phyloP scores from a whole-genome alignment of 2,797 vertebrate species.

The Xyrichtys novacula region DNA sequence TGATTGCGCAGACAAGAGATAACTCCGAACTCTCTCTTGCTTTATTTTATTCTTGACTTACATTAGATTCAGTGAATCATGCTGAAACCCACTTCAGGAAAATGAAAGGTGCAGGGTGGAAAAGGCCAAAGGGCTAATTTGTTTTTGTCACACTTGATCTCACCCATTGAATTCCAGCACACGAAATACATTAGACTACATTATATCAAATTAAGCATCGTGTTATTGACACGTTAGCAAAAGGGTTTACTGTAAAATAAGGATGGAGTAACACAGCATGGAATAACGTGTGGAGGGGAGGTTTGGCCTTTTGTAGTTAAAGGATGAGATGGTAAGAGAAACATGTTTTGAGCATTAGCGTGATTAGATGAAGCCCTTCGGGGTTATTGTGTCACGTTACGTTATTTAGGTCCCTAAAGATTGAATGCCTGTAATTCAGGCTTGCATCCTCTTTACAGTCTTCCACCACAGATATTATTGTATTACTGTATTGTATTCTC shows the following conservation, averaged over 20 bases:
- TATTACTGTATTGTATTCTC: no score
- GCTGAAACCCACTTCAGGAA: conserved; percentile 28
- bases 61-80: conserved; percentile 29
- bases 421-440: background rate
- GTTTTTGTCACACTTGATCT: conserved; percentile 49
- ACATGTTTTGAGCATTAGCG: background rate
- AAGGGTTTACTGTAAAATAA: conserved; percentile 1
- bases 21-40: conserved; percentile 29
- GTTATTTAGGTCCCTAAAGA: background rate
- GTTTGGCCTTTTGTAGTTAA: conserved; percentile 11
- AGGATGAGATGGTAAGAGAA: background rate
- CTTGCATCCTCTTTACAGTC: background rate
- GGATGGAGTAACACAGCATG: conserved; percentile 9
- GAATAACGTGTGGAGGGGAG: conserved; percentile 22
- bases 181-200: conserved; percentile 34
- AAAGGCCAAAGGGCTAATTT: conserved; percentile 36
- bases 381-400: background rate
- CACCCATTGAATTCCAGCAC: conserved; percentile 19
- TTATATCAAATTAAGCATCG: conserved; percentile 22
- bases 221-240: conserved; percentile 21
- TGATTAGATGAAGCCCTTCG: background rate
- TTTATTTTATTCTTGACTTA: conserved; percentile 39
- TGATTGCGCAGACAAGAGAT: conserved; percentile 17
- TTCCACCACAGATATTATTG: no score
- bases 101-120: conserved; percentile 23